Evolutionary conservation across 2,113 vertebrate genomes (phyloP).

Genomic region (Anolis sagrei): DNA sequence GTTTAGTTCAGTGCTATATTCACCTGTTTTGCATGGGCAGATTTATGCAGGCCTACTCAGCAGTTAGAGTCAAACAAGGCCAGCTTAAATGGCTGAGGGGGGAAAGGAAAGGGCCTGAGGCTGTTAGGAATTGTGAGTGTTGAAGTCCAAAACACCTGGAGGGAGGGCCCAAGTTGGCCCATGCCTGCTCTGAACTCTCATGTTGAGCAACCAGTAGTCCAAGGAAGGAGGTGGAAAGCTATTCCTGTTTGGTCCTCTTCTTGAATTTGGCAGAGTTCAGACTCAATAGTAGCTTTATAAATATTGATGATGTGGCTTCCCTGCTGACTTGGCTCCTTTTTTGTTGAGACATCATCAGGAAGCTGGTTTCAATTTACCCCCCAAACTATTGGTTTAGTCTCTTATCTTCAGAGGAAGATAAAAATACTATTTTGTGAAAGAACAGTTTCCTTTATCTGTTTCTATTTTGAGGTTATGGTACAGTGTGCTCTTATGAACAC

Average conservation of each 20-base stretch:
- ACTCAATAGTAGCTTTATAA: background rate
- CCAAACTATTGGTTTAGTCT: background rate
- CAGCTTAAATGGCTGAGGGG: no score
- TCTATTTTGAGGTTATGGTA: background rate
- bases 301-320: background rate
- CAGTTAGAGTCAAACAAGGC: no score
- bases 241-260: background rate
- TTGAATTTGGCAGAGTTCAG: background rate
- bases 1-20: no score
- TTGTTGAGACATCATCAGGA: background rate
- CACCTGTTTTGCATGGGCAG: no score
- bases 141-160: no score
- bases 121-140: no score
- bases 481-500: background rate
- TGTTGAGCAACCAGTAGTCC: background rate
- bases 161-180: no score
- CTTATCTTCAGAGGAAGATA: background rate
- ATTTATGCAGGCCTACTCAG: no score
- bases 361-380: background rate
- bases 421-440: background rate
- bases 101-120: no score
- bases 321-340: background rate
- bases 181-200: background rate
- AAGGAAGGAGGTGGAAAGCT: background rate
- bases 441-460: slow-evolving; percentile 13